Evolutionary conservation across 2,797 vertebrate species (phyloP), one percentile per base, ranked within the genome.

Genomic region (Acipenser ruthenus): DNA sequence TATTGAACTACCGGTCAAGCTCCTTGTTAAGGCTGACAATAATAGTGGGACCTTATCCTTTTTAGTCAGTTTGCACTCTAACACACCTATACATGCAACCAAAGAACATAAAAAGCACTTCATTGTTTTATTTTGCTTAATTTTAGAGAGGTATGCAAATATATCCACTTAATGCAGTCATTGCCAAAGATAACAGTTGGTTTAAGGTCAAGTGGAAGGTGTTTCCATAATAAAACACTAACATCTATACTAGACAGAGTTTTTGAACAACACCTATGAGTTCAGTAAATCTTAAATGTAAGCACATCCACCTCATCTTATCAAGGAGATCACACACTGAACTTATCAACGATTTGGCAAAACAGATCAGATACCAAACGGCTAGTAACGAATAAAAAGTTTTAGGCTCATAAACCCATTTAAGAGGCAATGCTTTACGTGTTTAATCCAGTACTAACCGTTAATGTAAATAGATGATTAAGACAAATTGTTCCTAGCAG

Each of bases 11-110:
- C 75, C 94, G 93, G 66, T 88, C 93, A 67, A 96, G 90, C 87
- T 97, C 96, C 0, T 88, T 99, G 88, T 84, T 99, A 72, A 88
- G 95, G 77, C 75, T 99, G 85, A 99, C 95, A 58, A 87, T 99
- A 83, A 91, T 98, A 58, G 95, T 98, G 67, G 95, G 95, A 68
- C 93, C 94, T 6, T 97, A 94, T 1, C 68, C 92, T 71, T 99
- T 98, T 83, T 99, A 93, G 89, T 37, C 37, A 37, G 37, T 37
- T 37, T 37, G 37, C 37, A 37, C 37, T 37, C 37, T 37, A 37
- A 37, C 37, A 37, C 37, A 47, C 69, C n/a, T 11, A 73, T 76
- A 73, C 77, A 37, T 66, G 67, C 75, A 79, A 72, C 81, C 85
- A 87, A 87, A 87, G 82, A 85, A 74, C 80, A 82, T 65, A 77